A percentile compares a stretch with the other conserved stretches of the same genome.
These are phyloP conservation scores for Chloroceryle aenea DNA, from an alignment of 2,113 vertebrate species.

Conservation along the genomic window DNA sequence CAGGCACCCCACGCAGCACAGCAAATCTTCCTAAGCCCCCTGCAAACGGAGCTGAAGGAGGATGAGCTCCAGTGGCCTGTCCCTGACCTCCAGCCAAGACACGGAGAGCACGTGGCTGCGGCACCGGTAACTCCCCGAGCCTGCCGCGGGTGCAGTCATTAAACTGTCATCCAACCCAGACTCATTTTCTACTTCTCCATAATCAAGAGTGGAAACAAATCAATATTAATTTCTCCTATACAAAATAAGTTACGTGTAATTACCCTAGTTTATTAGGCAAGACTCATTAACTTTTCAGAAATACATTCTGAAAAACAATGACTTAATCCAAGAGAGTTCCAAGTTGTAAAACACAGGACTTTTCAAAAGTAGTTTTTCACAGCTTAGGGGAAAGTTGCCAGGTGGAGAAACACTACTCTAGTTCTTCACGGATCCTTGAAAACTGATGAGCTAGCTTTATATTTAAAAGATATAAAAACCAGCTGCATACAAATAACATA, in stretches of 20 bases:
- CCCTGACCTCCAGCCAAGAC: background rate
- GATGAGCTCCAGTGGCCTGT: background rate
- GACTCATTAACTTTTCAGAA: background rate
- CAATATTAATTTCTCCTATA: background rate
- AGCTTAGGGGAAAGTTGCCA: background rate
- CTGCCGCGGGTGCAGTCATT: background rate
- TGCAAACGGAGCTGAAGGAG: accelerated
- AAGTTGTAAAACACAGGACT: background rate
- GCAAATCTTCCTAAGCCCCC: background rate
- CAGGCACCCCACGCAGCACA: accelerated
- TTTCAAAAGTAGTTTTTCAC: background rate
- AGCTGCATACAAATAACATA: background rate
- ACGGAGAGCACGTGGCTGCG: background rate
- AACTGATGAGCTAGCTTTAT: background rate
- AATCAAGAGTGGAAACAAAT: background rate
- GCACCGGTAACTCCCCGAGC: background rate
- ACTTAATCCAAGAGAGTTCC: background rate
- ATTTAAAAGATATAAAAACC: background rate
- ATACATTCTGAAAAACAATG: background rate
- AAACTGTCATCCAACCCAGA: background rate
- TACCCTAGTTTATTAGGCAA: background rate
- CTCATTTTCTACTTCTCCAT: background rate
- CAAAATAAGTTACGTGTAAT: background rate
- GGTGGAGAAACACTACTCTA: background rate
- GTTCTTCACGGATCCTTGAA: background rate